Percentiles rank a stretch among this genome's conserved stretches.
phyloP scores from a whole-genome alignment of 1,140 invertebrate species.

The Eriosoma lanigerum region DNA sequence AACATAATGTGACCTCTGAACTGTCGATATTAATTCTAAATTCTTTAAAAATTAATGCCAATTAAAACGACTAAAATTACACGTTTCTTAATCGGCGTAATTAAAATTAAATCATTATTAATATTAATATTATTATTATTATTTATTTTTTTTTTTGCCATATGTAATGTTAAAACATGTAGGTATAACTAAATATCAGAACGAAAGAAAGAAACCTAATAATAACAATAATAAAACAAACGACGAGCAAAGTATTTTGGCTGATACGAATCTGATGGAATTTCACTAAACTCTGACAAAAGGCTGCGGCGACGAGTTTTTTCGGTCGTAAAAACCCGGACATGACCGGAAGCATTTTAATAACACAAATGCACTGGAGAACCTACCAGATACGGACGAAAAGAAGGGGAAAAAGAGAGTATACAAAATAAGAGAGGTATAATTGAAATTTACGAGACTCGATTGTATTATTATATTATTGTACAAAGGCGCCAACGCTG shows the following conservation, averaged over 20 bases:
- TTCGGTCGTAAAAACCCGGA: neutral
- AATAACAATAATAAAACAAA: neutral
- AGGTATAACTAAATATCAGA: too few species aligned
- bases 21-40: neutral
- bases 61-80: slow-evolving; percentile 16
- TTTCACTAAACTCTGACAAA: neutral
- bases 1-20: slow-evolving; percentile 32
- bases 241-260: neutral
- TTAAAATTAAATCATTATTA: neutral
- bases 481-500: neutral
- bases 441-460: neutral
- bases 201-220: neutral
- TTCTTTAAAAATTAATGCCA: slow-evolving; percentile 30
- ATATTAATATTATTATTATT: slow-evolving; percentile 4
- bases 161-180: too few species aligned
- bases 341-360: neutral
- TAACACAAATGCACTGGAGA: neutral
- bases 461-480: neutral
- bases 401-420: neutral
- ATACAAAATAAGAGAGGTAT: neutral
- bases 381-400: neutral
- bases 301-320: neutral
- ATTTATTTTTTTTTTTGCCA: too few species aligned
- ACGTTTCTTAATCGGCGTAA: neutral
- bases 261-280: neutral